Base-by-base conservation (phyloP, 2,888 invertebrate genomes). In the Andrena trimmerana region DNA sequence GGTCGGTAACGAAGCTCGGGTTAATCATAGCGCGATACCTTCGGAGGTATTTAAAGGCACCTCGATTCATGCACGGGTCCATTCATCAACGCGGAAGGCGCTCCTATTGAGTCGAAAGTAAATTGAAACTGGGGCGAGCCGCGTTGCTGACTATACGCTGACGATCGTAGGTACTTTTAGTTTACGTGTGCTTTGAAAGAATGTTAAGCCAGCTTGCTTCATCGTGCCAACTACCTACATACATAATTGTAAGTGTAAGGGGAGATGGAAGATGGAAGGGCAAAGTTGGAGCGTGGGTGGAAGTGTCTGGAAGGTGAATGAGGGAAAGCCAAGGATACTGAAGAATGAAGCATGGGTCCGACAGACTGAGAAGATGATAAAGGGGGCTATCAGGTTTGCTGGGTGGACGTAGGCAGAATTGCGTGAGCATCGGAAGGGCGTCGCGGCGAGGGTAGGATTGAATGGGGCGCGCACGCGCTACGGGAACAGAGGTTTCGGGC, bases 401-500 rank as follows among this genome's bases (percentile, higher is more conserved):
- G 66, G 48, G 65, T 62, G 50, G 68, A 67, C 81, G 62, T 29
- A 36, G 83, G 66, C 62, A 70, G 73, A 75, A 76, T 70, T 78
- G 81, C 77, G 75, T 76, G 72, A 69, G 72, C 76, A 73, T 63
- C 60, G 71, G 10, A 50, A 66, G 69, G 66, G 79, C 57, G 78
- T 66, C 70, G 84, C 86, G 86, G 81, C 10, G 80, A 84, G 78
- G 81, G 82, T 79, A 81, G 81, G 71, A 84, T 80, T 84, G 89
- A 72, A 78, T 73, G 78, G 68, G 76, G 68, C 63, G 91, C 93
- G 93, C 92, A 89, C 82, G 89, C 88, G 90, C 89, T 82, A 81
- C 85, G 78, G 79, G 54, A 80, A 80, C 87, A 88, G 83, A 90
- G 92, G 90, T 92, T 91, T 90, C 87, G 89, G 89, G 91, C 92